phyloP scores from a whole-genome alignment of 2,888 invertebrate species.

The Podabrus alpinus region DNA sequence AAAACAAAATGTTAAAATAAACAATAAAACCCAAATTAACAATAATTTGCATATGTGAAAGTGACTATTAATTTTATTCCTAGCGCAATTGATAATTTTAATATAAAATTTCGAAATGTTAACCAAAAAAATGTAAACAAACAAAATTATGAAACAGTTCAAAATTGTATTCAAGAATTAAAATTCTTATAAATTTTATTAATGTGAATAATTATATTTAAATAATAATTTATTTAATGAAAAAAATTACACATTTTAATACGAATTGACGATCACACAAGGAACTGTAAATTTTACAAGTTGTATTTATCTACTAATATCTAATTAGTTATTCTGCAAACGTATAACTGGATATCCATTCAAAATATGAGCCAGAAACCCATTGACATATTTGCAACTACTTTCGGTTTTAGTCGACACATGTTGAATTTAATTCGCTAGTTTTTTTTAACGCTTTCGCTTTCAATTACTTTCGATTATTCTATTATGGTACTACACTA shows the following conservation, averaged over 20 bases:
- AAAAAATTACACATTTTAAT: no score
- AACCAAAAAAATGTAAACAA: neutral
- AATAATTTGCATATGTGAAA: slow-evolving; percentile 2
- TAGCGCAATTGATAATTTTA: slow-evolving; percentile 2
- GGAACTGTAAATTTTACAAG: slow-evolving; percentile 3
- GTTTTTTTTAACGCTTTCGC: slow-evolving; percentile 29
- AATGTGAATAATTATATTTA: neutral
- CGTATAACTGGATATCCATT: slow-evolving; percentile 23
- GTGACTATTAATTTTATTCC: slow-evolving; percentile 1
- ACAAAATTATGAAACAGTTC: neutral
- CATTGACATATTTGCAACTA: slow-evolving; percentile 34
- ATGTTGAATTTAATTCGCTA: slow-evolving; percentile 31
- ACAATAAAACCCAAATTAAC: neutral
- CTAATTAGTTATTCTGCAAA: slow-evolving; percentile 18
- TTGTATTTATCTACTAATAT: slow-evolving; percentile 4
- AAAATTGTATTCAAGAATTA: neutral
- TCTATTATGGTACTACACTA: slow-evolving; percentile 1
- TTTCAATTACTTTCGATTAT: slow-evolving; percentile 28
- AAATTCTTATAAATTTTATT: neutral
- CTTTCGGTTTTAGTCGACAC: slow-evolving; percentile 36
- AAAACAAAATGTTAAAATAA: neutral
- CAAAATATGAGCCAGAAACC: slow-evolving; percentile 31
- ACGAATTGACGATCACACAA: slow-evolving; percentile 5
- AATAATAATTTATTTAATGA: neutral
- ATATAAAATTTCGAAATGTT: slow-evolving; percentile 3